Evolutionary conservation across 1,140 invertebrate genomes (phyloP), one percentile per base, ranked within the genome.

Genomic region (Drosophila tani): DNA sequence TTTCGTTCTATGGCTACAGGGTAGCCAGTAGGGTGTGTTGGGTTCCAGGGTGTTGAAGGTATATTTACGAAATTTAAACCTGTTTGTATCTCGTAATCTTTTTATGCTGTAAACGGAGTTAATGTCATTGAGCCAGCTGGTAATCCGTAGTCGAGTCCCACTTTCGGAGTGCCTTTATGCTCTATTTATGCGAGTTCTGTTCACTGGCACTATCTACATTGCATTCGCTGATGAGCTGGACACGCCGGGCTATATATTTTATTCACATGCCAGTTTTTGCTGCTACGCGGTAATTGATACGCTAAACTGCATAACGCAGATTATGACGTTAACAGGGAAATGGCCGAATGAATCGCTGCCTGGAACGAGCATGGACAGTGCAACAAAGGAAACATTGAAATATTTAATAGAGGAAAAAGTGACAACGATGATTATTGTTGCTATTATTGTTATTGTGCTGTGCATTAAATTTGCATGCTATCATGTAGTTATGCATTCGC

Each of bases 301-400:
- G 79, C 85, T 91, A 91, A 90, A 86, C 86, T 90, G 82, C 75
- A 88, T 90, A 90, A 75, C 71, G 82, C 55, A 80, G 85, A 86
- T 91, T 91, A 91, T 90, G 78, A 74, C 79, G 80, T 88, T 85
- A 85, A 79, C 79, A 81, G 75, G 75, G 51, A 82, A 76, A 81
- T 88, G 74, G 71, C 73, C 73, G 76, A 78, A 81, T 83, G 84
- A 74, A 88, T 58, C 51, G 57, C 59, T 60, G 47, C n/a, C 69
- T 65, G 38, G 32, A 5, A 35, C 2, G 32, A 21, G 38, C 19
- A 3, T 49, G 40, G 32, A 49, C 17, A 45, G 38, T 11, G 46
- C 56, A 41, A 78, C 57, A 78, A 78, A 69, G 75, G 75, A 78
- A 69, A 32, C 38, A 49, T 69, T 78, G 68, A 78, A 78, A 78